These are phyloP conservation scores for Brachionus paranguensis DNA, from an alignment of 1,140 invertebrate species.

Conservation along the genomic window DNA sequence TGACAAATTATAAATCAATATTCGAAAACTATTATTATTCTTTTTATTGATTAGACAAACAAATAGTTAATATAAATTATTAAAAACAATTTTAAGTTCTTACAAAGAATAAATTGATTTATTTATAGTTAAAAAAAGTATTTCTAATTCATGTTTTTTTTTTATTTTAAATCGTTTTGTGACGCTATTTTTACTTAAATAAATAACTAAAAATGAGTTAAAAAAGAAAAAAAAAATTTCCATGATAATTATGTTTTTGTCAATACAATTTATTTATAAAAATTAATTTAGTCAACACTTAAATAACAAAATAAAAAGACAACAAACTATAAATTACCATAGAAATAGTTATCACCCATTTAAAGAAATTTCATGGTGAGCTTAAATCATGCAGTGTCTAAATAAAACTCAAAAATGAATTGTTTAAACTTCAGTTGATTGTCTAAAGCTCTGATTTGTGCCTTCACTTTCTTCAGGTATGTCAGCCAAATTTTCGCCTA, in stretches of 20 bases:
- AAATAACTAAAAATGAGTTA: not conserved
- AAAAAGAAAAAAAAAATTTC: not conserved
- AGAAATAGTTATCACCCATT: not conserved
- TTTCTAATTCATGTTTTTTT: not conserved
- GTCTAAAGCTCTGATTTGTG: not conserved
- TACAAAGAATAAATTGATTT: too few species aligned
- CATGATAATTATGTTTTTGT: not conserved
- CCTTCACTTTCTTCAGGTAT: conserved; percentile 3
- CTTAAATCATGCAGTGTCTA: not conserved
- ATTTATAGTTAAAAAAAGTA: not conserved
- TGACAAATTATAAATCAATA: not conserved
- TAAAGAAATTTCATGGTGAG: not conserved
- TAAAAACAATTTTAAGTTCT: not conserved
- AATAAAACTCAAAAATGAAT: not conserved
- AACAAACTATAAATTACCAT: not conserved
- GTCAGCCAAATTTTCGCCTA: not conserved
- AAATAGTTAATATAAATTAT: not conserved
- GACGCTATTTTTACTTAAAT: not conserved
- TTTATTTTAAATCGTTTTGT: not conserved
- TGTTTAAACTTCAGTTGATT: not conserved
- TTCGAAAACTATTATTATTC: not conserved
- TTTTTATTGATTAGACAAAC: not conserved
- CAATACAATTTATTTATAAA: not conserved
- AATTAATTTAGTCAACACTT: not conserved
- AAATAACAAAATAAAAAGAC: not conserved